Evolutionary conservation across 2,113 vertebrate species (phyloP).

Genomic region (Otus sunia): DNA sequence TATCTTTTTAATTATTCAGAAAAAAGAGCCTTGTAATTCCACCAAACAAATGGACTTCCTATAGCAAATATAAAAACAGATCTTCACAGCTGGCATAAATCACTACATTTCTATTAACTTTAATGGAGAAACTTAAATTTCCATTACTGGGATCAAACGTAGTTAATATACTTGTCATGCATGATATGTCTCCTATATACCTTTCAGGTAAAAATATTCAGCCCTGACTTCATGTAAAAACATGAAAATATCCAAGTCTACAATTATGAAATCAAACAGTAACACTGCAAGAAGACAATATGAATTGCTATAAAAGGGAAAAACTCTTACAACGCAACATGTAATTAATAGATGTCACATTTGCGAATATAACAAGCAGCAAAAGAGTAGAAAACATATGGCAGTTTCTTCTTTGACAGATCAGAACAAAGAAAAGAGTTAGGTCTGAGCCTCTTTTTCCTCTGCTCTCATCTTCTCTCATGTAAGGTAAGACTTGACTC

Average conservation of each 20-base stretch:
- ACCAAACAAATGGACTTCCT: conserved; percentile 15
- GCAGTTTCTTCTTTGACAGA: conserved; percentile 1
- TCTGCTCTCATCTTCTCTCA: background rate
- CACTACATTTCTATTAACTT: background rate
- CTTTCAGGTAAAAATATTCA: background rate
- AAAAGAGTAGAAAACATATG: background rate
- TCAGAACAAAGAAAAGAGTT: conserved; percentile 1
- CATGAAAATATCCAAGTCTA: background rate
- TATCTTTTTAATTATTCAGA: background rate
- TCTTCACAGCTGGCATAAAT: background rate
- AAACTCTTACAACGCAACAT: background rate
- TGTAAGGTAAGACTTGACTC: background rate
- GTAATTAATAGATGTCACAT: conserved; percentile 14
- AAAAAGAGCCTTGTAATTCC: background rate
- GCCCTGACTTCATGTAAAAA: background rate
- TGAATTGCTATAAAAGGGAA: background rate
- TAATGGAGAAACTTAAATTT: background rate
- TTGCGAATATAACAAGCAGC: background rate
- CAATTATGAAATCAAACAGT: conserved; percentile 4
- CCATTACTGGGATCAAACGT: background rate
- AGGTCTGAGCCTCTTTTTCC: background rate
- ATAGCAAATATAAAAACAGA: background rate
- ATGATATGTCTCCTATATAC: background rate
- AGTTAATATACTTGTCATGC: background rate
- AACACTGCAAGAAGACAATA: background rate